phyloP scores from a whole-genome alignment of 2,888 invertebrate species.

The Tineola bisselliella region DNA sequence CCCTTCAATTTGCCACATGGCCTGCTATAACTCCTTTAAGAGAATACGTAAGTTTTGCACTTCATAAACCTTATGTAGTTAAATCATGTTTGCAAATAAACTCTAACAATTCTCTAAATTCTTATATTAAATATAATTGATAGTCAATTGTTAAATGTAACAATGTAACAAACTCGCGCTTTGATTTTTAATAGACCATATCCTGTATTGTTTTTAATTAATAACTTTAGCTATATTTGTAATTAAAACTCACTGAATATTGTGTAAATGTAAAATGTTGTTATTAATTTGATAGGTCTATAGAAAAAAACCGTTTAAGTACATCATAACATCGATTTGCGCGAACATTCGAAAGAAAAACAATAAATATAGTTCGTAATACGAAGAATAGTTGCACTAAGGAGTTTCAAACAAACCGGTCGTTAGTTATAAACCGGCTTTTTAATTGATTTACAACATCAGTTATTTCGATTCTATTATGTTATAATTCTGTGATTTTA shows the following conservation, averaged over 20 bases:
- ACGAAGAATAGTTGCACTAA: not conserved
- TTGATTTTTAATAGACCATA: not conserved
- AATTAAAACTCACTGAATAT: not conserved
- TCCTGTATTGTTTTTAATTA: too few relatives aligned
- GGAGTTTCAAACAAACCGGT: not conserved
- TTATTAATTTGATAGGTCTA: not conserved
- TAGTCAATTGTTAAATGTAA: too few relatives aligned
- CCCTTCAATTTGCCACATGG: constrained; percentile 56
- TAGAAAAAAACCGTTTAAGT: not conserved
- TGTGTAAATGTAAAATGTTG: not conserved
- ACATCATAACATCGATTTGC: not conserved
- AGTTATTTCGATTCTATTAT: not conserved
- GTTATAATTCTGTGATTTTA: too few relatives aligned
- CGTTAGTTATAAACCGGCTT: not conserved
- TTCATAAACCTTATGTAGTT: too few relatives aligned
- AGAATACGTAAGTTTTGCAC: constrained; percentile 52
- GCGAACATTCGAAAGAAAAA: not conserved
- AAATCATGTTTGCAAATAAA: too few relatives aligned
- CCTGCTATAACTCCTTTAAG: constrained; percentile 55
- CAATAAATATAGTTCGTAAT: not conserved
- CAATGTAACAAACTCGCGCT: not conserved
- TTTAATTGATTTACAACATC: not conserved
- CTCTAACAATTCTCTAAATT: too few relatives aligned
- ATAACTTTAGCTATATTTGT: too few relatives aligned
- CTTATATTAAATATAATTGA: too few relatives aligned